phyloP scores from a whole-genome alignment of 2,888 invertebrate genomes.

The Ceramica pisi region DNA sequence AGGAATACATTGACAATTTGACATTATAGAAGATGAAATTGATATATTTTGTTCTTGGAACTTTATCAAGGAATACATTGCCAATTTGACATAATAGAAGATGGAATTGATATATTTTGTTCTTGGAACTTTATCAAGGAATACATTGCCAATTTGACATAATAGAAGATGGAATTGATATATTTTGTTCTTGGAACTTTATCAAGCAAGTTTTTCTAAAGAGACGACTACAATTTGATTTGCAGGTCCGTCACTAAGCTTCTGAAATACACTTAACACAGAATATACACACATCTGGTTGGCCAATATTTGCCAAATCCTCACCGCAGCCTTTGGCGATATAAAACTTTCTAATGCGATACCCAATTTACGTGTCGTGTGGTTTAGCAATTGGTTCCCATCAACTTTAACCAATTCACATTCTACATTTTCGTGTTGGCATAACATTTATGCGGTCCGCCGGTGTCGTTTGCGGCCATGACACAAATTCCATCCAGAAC shows the following conservation, averaged over 20 bases:
- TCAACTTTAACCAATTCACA: conserved; percentile 26
- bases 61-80: not conserved
- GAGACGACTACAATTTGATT: not conserved
- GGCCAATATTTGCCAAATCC: conserved; percentile 19
- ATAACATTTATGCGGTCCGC: conserved; percentile 60
- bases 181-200: not conserved
- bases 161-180: not conserved
- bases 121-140: too few species aligned
- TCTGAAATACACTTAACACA: not conserved
- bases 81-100: not conserved
- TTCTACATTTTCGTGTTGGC: conserved; percentile 38
- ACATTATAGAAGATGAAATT: not conserved
- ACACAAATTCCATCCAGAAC: conserved; percentile 66
- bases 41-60: too few species aligned
- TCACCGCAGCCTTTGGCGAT: conserved; percentile 26
- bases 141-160: not conserved
- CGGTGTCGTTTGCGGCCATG: conserved; percentile 61
- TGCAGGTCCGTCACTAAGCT: not conserved
- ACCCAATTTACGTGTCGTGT: conserved; percentile 22
- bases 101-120: not conserved
- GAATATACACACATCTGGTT: not conserved
- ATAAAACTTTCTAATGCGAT: conserved; percentile 50
- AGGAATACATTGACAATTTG: too few species aligned
- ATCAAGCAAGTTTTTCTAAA: not conserved
- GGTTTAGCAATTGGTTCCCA: conserved; percentile 35